Evolutionary conservation across 2,797 vertebrate species (phyloP), one percentile per base, ranked within the genome.

Genomic region (Momotus momota): DNA sequence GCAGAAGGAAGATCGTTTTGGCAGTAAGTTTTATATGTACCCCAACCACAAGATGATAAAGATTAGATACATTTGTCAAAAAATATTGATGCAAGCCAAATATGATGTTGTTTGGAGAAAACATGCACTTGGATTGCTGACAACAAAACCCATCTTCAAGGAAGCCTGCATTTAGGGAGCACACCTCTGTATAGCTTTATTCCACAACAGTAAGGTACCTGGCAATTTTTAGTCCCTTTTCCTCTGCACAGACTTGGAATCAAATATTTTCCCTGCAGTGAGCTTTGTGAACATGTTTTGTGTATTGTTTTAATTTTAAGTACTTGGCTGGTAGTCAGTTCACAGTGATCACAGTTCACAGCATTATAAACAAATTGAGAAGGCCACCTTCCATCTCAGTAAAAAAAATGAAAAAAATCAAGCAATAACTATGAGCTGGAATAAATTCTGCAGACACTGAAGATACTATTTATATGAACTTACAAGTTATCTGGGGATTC

Each of bases 251-350:
- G 67, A 61, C 38, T 67, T 80, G 29, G 71, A 87, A 77, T 60
- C 10, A 73, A 82, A 55, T 71, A 82, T 52, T 81, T 77, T 71
- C 29, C 62, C 67, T 78, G 41, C 31, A 71, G 67, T 64, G 67
- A 77, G 66, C 15, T 78, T 73, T 90, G 64, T 46, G 65, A 54
- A 70, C 15, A 21, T 23, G 67, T 35, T 93, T 85, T 74, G 38
- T 82, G 52, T 57, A 45, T 64, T 90, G 55, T 77, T 92, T 86
- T 93, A 88, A 46, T 88, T 90, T 86, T 61, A 73, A 92, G 67
- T 77, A 58, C 57, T 94, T 93, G 65, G 31, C 72, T 86, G 52
- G 23, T 46, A 73, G 51, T 40, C 78, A 86, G 31, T 86, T 94
- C 88, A 77, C 55, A 54, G 38, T 3, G 1, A 33, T 64, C n/a